Evolutionary conservation across 2,797 vertebrate genomes (phyloP).

Genomic region (Channallabes apus): DNA sequence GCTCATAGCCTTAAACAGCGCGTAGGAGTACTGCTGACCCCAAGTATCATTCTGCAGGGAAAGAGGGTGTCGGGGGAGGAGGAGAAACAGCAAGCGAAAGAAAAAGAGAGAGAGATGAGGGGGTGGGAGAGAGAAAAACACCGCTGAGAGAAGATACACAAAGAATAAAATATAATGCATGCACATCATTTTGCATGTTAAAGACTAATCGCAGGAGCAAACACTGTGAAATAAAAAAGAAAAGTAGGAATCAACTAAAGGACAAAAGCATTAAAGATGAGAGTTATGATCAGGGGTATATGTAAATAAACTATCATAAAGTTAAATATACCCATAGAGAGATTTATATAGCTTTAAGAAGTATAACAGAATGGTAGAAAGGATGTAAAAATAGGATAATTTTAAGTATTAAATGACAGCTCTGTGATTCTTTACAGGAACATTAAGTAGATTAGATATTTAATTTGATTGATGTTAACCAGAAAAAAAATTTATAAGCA

Average conservation of each 20-base stretch:
- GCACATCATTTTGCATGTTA: constrained; percentile 15
- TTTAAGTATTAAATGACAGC: constrained; percentile 21
- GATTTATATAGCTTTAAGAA: neutral
- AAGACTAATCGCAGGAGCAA: neutral
- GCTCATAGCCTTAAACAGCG: constrained; percentile 98
- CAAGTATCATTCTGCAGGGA: constrained; percentile 89
- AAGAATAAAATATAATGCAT: constrained; percentile 10
- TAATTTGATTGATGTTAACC: neutral
- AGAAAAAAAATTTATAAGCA: neutral
- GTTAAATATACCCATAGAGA: neutral
- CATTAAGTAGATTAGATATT: neutral
- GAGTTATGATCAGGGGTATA: neutral
- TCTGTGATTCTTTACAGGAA: neutral
- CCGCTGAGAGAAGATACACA: constrained; percentile 16
- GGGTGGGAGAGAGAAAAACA: constrained; percentile 16
- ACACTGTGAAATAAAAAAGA: neutral
- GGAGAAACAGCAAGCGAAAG: neutral
- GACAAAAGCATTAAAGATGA: neutral
- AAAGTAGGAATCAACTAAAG: neutral
- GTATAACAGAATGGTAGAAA: neutral
- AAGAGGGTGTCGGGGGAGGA: constrained; percentile 15
- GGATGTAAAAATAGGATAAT: neutral
- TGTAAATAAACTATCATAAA: neutral
- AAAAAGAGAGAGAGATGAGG: neutral
- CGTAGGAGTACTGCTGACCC: constrained; percentile 97